Conservation (phyloP, 1,140 invertebrate genomes). For the Macrobrachium nipponense region DNA sequence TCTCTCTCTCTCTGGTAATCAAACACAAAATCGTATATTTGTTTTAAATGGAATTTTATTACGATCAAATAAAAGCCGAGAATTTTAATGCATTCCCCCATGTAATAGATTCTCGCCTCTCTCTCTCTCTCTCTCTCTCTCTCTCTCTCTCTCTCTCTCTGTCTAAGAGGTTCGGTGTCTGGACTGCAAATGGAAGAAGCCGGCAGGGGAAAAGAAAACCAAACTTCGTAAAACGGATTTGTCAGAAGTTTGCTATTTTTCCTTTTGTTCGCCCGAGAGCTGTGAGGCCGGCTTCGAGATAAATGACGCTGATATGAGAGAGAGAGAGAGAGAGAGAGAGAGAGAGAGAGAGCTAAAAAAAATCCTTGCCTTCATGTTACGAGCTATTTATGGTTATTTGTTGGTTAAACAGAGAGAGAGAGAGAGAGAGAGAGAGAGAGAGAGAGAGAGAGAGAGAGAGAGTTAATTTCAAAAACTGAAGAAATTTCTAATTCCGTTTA, state of each 20-base stretch:
- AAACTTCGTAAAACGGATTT: neutral
- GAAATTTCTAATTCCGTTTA: neutral
- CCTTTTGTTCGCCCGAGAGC: no score
- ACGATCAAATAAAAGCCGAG: neutral
- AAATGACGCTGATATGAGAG: neutral
- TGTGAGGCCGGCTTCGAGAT: neutral
- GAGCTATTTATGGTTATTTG: no score
- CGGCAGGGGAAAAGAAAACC: neutral
- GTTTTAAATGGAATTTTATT: no score
- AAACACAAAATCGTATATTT: no score
- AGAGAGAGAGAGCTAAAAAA: neutral
- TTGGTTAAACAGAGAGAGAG: conserved; percentile 9
- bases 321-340: conserved; percentile 7
- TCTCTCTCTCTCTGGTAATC: neutral
- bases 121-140: conserved; percentile 4
- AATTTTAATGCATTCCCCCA: neutral
- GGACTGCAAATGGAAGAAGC: neutral
- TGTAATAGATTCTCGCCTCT: neutral
- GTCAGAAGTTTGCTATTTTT: no score
- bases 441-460: conserved; percentile 30
- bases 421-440: conserved; percentile 32
- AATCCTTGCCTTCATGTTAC: no score
- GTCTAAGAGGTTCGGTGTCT: neutral
- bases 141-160: conserved; percentile 23
- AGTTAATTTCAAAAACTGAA: neutral